These are phyloP conservation scores for Blastobasis lacticolella DNA, from an alignment of 2,888 invertebrate species.

Conservation along the genomic window DNA sequence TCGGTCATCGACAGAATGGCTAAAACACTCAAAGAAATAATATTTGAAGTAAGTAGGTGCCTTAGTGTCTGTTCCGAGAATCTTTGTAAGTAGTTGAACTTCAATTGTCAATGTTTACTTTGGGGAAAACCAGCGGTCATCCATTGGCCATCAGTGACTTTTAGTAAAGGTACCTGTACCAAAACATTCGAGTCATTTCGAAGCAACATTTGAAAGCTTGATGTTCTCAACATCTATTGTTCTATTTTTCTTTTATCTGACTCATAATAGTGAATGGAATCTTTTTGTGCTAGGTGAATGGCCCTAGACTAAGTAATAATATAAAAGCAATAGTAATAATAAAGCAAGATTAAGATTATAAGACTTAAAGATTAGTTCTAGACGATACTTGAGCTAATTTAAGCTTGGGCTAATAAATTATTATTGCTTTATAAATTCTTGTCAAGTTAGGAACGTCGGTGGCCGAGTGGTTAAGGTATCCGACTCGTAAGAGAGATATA, in stretches of 20 bases:
- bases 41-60: too few relatives aligned
- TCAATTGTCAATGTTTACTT: constrained; percentile 2
- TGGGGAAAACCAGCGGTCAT: constrained; percentile 2
- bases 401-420: too few relatives aligned
- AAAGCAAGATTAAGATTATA: constrained; percentile 4
- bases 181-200: neutral
- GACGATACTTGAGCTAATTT: too few relatives aligned
- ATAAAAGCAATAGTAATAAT: neutral
- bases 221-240: neutral
- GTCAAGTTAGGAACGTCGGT: too few relatives aligned
- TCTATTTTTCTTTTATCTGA: neutral
- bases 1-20: too few relatives aligned
- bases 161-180: neutral
- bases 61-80: too few relatives aligned
- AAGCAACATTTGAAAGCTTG: neutral
- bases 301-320: neutral
- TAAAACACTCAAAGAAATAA: too few relatives aligned
- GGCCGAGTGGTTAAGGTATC: too few relatives aligned
- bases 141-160: neutral
- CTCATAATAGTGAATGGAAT: neutral
- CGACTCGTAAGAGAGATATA: too few relatives aligned
- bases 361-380: too few relatives aligned
- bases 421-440: too few relatives aligned
- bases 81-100: too few relatives aligned
- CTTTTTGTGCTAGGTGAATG: neutral